Evolutionary conservation across 2,113 vertebrate genomes (phyloP).

Genomic region (Tautogolabrus adspersus): DNA sequence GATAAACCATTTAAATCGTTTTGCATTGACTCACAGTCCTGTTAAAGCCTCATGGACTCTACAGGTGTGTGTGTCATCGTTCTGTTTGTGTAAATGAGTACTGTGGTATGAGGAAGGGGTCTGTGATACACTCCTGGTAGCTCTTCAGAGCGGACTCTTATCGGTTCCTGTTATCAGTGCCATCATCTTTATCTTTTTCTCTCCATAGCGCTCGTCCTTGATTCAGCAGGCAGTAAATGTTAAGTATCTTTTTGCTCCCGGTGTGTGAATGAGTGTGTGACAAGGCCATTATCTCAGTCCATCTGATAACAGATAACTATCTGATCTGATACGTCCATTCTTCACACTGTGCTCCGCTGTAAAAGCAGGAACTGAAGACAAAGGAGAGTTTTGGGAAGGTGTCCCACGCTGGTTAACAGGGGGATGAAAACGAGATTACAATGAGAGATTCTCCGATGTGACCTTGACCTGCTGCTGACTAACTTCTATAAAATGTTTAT

Average conservation of each 20-base stretch:
- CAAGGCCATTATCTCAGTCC: constrained; percentile 3
- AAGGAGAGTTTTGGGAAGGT: constrained; percentile 15
- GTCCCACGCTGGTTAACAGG: not conserved
- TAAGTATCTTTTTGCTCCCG: constrained; percentile 25
- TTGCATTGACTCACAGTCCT: not conserved
- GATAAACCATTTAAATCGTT: not conserved
- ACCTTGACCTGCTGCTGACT: constrained; percentile 31
- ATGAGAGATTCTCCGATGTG: not conserved
- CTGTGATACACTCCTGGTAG: not conserved
- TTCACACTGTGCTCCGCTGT: constrained; percentile 1
- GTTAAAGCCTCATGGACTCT: not conserved
- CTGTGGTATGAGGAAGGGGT: not conserved
- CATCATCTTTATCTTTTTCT: not conserved
- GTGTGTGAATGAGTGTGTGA: constrained; percentile 17
- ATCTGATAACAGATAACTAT: constrained; percentile 56
- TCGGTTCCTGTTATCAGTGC: constrained; percentile 51
- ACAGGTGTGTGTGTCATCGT: not conserved
- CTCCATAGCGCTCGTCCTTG: constrained; percentile 37
- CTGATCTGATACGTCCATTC: constrained; percentile 15
- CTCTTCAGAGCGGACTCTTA: constrained; percentile 38
- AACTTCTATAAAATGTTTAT: constrained; percentile 50
- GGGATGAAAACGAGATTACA: not conserved
- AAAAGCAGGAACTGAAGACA: constrained; percentile 34
- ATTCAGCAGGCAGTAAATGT: constrained; percentile 46
- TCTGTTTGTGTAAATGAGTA: not conserved